Percentiles rank a stretch among this genome's conserved stretches.
Conservation (phyloP, 2,888 invertebrate species). For the Drosophila robusta region DNA sequence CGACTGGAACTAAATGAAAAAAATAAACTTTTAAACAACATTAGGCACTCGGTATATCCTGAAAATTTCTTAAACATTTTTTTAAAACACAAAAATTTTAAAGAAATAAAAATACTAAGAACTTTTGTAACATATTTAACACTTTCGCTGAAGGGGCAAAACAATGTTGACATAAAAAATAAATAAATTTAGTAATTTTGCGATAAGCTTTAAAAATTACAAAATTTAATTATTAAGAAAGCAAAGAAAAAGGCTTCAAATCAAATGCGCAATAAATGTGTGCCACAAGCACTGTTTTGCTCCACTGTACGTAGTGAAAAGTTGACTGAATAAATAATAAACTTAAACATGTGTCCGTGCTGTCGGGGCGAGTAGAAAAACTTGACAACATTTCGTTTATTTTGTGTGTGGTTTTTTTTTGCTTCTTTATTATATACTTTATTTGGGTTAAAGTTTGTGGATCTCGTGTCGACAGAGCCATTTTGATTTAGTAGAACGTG, state of each 20-base stretch:
- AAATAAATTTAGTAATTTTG: too few relatives aligned
- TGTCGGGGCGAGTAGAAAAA: conserved; percentile 32
- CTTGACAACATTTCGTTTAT: conserved; percentile 59
- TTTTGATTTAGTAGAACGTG: conserved; percentile 52
- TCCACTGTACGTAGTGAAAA: conserved; percentile 60
- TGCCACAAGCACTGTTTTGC: not conserved
- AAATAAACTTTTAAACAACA: too few relatives aligned
- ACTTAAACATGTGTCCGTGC: conserved; percentile 53
- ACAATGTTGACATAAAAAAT: too few relatives aligned
- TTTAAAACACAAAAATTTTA: too few relatives aligned
- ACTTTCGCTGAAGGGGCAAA: too few relatives aligned
- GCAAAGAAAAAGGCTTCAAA: not conserved
- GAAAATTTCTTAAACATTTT: too few relatives aligned
- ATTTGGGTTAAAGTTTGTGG: conserved; percentile 39
- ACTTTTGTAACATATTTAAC: too few relatives aligned
- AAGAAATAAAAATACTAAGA: too few relatives aligned
- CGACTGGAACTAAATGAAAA: too few relatives aligned
- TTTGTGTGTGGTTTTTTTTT: conserved; percentile 17
- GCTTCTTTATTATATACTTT: not conserved
- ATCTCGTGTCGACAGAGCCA: conserved; percentile 48
- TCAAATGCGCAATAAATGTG: too few relatives aligned
- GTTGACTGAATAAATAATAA: conserved; percentile 75
- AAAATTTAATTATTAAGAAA: not conserved
- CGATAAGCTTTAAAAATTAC: too few relatives aligned
- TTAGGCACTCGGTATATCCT: too few relatives aligned